phyloP scores from a whole-genome alignment of 2,113 vertebrate genomes.

The Drymodes brunneopygia region DNA sequence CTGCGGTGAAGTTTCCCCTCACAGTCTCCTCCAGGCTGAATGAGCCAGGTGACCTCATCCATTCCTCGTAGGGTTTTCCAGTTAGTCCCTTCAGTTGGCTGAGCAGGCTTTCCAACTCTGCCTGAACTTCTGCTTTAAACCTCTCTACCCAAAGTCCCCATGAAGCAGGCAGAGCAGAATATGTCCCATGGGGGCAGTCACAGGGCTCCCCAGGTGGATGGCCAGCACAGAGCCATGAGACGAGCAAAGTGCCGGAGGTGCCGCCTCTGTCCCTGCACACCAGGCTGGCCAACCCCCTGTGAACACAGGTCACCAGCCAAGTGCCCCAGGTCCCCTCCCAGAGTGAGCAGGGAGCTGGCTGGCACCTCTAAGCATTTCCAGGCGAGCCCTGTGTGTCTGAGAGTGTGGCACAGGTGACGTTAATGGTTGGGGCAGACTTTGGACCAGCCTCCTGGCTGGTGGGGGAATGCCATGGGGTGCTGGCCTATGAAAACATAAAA shows the following conservation, averaged over 20 bases:
- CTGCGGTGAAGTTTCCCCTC: background rate
- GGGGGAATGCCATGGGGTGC: background rate
- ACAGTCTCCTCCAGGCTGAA: background rate
- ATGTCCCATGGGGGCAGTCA: background rate
- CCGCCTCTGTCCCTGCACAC: background rate
- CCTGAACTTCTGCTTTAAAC: background rate
- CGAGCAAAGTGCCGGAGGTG: rapidly evolving
- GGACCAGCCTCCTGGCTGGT: constrained; percentile 26
- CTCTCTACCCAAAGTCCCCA: background rate
- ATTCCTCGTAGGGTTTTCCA: background rate
- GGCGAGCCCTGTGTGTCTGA: rapidly evolving
- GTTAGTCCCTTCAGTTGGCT: background rate
- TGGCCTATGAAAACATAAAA: constrained; percentile 18
- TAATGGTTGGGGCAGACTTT: background rate
- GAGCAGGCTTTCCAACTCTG: background rate
- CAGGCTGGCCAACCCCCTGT: background rate
- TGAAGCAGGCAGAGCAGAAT: background rate
- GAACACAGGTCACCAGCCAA: background rate
- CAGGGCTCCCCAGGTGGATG: rapidly evolving
- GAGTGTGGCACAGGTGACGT: background rate
- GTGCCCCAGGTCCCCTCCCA: background rate
- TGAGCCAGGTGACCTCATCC: background rate
- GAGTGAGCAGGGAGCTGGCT: background rate
- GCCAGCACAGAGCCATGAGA: background rate
- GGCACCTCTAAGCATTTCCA: background rate